These are phyloP conservation scores for Neotoma lepida DNA, from an alignment of 2,113 vertebrate genomes.

Conservation along the genomic window DNA sequence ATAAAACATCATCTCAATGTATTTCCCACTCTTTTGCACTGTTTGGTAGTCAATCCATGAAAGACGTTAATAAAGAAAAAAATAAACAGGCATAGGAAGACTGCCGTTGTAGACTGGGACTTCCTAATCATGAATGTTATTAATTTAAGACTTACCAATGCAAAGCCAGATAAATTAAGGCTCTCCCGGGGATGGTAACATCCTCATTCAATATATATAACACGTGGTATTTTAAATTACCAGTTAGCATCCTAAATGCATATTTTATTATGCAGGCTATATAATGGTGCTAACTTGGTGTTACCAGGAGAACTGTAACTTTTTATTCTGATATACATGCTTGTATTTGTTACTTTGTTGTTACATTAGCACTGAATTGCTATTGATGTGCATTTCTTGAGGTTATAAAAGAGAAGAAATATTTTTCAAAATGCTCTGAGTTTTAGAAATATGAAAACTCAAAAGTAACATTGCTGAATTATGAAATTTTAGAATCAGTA, in stretches of 20 bases:
- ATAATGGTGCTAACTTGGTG: constrained; percentile 62
- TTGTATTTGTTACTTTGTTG: constrained; percentile 72
- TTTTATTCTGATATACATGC: constrained; percentile 57
- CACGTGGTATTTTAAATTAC: constrained; percentile 72
- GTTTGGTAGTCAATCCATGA: neutral
- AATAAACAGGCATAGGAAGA: neutral
- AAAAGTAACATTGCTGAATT: neutral
- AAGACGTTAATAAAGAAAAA: neutral
- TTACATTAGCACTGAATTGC: constrained; percentile 47
- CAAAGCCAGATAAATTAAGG: constrained; percentile 58
- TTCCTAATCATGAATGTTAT: constrained; percentile 48
- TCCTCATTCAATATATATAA: constrained; percentile 72
- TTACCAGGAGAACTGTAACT: constrained; percentile 72
- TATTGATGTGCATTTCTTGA: constrained; percentile 40
- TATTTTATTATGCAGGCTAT: constrained; percentile 64
- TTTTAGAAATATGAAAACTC: neutral
- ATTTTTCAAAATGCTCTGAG: neutral
- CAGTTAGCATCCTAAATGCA: constrained; percentile 69
- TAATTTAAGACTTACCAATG: constrained; percentile 55
- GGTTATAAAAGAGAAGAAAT: constrained; percentile 38
- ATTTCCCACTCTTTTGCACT: constrained; percentile 20
- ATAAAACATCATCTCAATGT: constrained; percentile 57
- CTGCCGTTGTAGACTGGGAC: neutral
- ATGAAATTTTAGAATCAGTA: neutral
- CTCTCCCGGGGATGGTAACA: constrained; percentile 64